Base-by-base conservation (phyloP, 53 echinoderm and acorn worm species). In the Echinarachnius parma region DNA sequence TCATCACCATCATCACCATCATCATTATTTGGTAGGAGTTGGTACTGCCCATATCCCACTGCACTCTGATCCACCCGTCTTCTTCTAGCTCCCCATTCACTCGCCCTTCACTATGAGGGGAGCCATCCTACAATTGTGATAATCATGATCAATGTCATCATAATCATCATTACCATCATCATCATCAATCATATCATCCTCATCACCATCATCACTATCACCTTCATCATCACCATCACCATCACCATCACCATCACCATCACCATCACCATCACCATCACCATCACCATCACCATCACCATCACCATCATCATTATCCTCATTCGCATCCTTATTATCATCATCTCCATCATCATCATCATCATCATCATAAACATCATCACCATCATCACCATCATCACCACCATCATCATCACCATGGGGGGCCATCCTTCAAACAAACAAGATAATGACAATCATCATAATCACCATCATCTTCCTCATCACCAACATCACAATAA, bases 11-110 rank as follows among this genome's bases (percentile, higher is more conserved):
- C 42, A 39, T 9, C 42, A 39, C 7, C 42, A 39, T 39, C n/a
- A n/a, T n/a, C n/a, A n/a, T n/a, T n/a, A 96, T 96, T n/a, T 91
- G 80, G 77, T 96, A 91, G 30, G 96, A 96, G 87, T 96, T 96
- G 24, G 96, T 96, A 35, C 96, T 96, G 8, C 90, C 96, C 13
- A 91, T 95, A 39, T 96, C 96, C 96, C 96, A 96, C 46, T 96
- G 96, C 1, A 96, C 96, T 33, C 96, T 82, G 54, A 96, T 96
- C 96, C 96, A 96, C 11, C 96, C 96, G 48, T 96, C 96, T 60
- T 96, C 96, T 15, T 91, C 90, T 16, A 96, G 82, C 68, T 96
- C 96, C 19, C 96, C 96, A 2, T 91, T 96, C 76, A 96, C 96
- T 62, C 90, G 69, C 7, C 96, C 96, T 46, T 96, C 90, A 75